A percentile compares a stretch with the other conserved stretches of the same genome.
phyloP scores from a whole-genome alignment of 2,797 vertebrate species.

The Bradypus variegatus region DNA sequence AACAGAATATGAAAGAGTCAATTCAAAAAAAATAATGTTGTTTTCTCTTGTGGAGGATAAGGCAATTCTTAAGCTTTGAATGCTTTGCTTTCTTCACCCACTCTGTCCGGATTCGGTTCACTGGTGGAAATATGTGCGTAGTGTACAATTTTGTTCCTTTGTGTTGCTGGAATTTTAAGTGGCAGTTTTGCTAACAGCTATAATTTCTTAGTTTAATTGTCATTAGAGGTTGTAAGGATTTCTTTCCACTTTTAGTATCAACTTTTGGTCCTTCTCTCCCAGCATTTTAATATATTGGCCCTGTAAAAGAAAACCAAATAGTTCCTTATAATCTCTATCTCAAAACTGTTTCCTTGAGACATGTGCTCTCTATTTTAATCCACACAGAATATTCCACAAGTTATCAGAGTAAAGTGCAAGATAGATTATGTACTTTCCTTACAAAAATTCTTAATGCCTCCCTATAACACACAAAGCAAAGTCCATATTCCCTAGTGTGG shows the following conservation, averaged over 20 bases:
- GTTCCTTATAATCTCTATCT: not conserved
- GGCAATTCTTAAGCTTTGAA: not conserved
- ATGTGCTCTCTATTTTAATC: not conserved
- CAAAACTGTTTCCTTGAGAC: not conserved
- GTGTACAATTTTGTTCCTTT: not conserved
- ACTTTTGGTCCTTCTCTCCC: not conserved
- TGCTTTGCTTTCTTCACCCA: not conserved
- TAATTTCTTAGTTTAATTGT: not conserved
- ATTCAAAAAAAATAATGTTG: conserved; percentile 39
- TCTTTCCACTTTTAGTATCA: not conserved
- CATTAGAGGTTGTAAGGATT: not conserved
- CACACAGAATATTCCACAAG: not conserved
- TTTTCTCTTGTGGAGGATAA: not conserved
- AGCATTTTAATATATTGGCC: not conserved
- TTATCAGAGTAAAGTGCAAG: not conserved
- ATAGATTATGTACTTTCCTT: not conserved
- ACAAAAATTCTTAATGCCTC: not conserved
- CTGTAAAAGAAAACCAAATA: not conserved
- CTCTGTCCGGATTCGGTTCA: not conserved
- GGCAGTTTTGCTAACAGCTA: not conserved
- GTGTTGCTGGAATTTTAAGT: not conserved
- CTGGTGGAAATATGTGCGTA: conserved; percentile 43
- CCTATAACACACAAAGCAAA: not conserved
- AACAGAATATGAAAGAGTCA: conserved; percentile 8
- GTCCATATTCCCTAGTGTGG: not conserved